Conservation (phyloP, 2,113 vertebrate genomes). For the Chloropsis hardwickii region DNA sequence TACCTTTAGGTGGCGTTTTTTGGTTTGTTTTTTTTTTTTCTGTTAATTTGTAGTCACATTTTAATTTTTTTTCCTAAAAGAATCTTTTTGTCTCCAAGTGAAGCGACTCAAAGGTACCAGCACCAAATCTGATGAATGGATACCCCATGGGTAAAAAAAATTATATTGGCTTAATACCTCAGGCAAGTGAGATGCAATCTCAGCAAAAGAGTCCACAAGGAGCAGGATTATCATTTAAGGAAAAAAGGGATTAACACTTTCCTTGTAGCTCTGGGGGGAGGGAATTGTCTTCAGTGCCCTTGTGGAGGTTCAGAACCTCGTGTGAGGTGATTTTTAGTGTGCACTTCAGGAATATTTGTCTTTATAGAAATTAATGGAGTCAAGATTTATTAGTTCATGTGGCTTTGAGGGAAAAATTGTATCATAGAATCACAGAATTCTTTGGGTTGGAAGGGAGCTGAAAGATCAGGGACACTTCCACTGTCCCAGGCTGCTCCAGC, state of each 20-base stretch:
- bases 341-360: neutral
- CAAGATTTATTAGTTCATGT: neutral
- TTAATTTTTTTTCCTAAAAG: neutral
- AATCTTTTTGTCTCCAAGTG: neutral
- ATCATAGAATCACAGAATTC: neutral
- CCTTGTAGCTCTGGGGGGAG: neutral
- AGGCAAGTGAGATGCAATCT: constrained; percentile 28
- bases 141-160: constrained; percentile 51
- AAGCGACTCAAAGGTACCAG: constrained; percentile 3
- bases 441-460: neutral
- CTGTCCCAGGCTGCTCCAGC: neutral
- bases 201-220: constrained; percentile 16
- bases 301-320: neutral
- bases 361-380: neutral
- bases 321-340: neutral
- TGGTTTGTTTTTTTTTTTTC: too few species aligned
- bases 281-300: neutral
- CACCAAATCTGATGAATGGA: constrained; percentile 46
- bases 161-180: constrained; percentile 33
- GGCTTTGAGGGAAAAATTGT: neutral
- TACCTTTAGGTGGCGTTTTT: neutral
- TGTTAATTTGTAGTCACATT: neutral
- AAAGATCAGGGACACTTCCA: neutral
- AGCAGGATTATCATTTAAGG: neutral
- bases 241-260: neutral